Evolutionary conservation across 2,797 vertebrate species (phyloP), one percentile per base, ranked within the genome.

Genomic region (Fistularia tabacaria): DNA sequence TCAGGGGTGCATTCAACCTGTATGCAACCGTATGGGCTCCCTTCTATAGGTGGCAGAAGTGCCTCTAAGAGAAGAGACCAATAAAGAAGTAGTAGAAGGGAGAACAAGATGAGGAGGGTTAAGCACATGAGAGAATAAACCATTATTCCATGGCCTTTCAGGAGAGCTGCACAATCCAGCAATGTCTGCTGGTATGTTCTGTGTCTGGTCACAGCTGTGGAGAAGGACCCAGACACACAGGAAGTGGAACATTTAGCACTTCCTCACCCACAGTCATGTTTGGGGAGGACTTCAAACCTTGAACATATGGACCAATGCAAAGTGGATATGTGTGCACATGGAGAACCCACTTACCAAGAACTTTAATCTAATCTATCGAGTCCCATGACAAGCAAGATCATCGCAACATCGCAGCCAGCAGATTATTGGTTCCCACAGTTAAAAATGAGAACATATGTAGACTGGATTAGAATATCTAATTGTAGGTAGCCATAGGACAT

Each of bases 1-100:
- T 94, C 92, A 93, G 76, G 65, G 76, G 89, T 92, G 88, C 90
- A 80, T 85, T 89, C 82, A 83, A 89, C 79, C 73, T 84, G 66
- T 71, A 63, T 73, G 64, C 73, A 66, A 62, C 37, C 14, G 66
- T 75, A 71, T 80, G 72, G 51, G 44, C 38, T 9, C 40, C 62
- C 61, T 76, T 82, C 82, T 83, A 68, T 82, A 74, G 80, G 80
- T 75, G 63, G 58, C 56, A 74, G 65, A 56, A 62, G 72, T 37
- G 60, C 60, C 65, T 72, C 63, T 73, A 65, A 80, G 60, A 76
- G 38, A 50, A 46, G 54, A 44, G 46, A 49, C 54, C 9, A 62
- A 69, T 54, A 60, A 65, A 61, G 50, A 65, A 36, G 64, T 68
- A 58, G 51, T 41, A 51, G 55, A 69, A 57, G 63, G 67, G 63